Percentiles rank a stretch among this genome's conserved stretches.
Conservation (phyloP, 2,113 vertebrate genomes). For the Eurystomus gularis region DNA sequence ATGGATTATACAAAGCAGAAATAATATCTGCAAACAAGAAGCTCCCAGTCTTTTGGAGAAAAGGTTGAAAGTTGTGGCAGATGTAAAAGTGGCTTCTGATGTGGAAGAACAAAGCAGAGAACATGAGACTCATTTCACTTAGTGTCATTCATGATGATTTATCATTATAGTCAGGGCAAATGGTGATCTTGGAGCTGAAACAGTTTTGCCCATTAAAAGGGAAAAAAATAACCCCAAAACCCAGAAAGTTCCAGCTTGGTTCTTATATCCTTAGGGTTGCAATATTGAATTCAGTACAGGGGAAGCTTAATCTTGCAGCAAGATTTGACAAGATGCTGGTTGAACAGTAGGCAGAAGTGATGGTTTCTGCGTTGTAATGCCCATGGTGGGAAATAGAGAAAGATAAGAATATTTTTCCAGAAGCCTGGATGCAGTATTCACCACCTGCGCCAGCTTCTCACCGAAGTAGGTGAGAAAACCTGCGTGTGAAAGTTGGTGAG, state of each 20-base stretch:
- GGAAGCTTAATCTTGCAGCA: conserved; percentile 79
- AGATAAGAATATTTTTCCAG: conserved; percentile 34
- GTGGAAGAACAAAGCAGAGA: conserved; percentile 63
- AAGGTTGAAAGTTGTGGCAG: conserved; percentile 61
- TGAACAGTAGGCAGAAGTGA: conserved; percentile 65
- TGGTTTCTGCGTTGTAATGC: conserved; percentile 45
- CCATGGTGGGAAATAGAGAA: conserved; percentile 55
- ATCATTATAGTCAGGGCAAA: conserved; percentile 61
- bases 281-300: conserved; percentile 77
- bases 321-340: conserved; percentile 77
- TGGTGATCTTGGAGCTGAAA: conserved; percentile 68
- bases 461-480: neutral
- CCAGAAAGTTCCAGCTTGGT: conserved; percentile 70
- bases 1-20: conserved; percentile 36
- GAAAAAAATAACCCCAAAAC: neutral
- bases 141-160: conserved; percentile 68
- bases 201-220: conserved; percentile 71
- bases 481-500: neutral
- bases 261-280: conserved; percentile 76
- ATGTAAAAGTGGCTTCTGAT: conserved; percentile 62
- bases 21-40: conserved; percentile 35
- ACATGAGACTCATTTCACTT: conserved; percentile 71
- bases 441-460: neutral
- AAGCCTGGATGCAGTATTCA: conserved; percentile 33
- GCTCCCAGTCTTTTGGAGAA: conserved; percentile 42